Base-by-base conservation (phyloP, 1,140 invertebrate species). In the Trichoplusia ni region DNA sequence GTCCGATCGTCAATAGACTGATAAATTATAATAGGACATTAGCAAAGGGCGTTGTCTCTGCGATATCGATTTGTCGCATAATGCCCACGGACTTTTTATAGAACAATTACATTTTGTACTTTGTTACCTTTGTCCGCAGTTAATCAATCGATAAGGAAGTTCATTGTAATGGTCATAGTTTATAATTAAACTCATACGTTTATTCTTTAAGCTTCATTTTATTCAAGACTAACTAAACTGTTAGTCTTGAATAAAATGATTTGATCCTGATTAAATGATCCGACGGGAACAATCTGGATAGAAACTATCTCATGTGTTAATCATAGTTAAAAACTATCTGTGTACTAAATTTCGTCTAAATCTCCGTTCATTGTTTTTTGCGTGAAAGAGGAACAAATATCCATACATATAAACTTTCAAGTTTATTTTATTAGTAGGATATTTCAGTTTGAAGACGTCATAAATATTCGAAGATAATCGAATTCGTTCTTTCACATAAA, bases 401-500 rank as follows among this genome's bases (percentile, higher is more conserved):
- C n/a, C n/a, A n/a, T n/a, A n/a, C n/a, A n/a, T n/a, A n/a, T n/a
- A n/a, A n/a, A n/a, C n/a, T n/a, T n/a, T n/a, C n/a, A n/a, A n/a
- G n/a, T n/a, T n/a, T n/a, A n/a, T n/a, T n/a, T n/a, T n/a, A n/a
- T n/a, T n/a, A n/a, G n/a, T n/a, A n/a, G n/a, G n/a, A n/a, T n/a
- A n/a, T n/a, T n/a, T n/a, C n/a, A 67, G 59, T 69, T 71, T 75
- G 62, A 65, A 67, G 69, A 65, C 54, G 29, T 65, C 70, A 70
- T 73, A 76, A 76, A 76, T 71, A 73, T 70, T 67, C 40, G 38
- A 59, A 66, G 70, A 76, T 75, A 80, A 75, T 69, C 53, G 60
- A 44, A 70, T 51, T 42, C 49, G 44, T 74, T 72, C 54, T 75
- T 73, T 65, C 67, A 66, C 58, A 69, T 78, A 73, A 82, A 69